Evolutionary conservation across 2,888 invertebrate genomes (phyloP).

Genomic region (Phrixothrix hirtus): DNA sequence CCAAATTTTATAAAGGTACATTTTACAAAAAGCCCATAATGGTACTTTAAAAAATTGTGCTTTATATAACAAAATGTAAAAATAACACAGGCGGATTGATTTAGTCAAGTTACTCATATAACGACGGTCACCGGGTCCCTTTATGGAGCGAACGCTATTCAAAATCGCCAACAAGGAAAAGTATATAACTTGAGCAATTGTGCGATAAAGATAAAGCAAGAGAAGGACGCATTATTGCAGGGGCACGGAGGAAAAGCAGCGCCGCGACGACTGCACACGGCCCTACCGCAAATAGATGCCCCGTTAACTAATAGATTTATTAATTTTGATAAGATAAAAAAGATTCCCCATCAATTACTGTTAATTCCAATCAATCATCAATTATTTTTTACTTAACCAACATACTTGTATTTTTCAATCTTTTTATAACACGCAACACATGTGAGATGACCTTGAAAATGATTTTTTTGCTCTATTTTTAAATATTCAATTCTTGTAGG

Average conservation of each 20-base stretch:
- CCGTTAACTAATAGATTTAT: neutral
- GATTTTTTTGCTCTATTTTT: no score
- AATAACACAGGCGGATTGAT: slow-evolving; percentile 36
- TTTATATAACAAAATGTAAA: slow-evolving; percentile 23
- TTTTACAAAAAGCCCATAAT: slow-evolving; percentile 1
- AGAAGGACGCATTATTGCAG: slow-evolving; percentile 12
- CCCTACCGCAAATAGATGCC: slow-evolving; percentile 22
- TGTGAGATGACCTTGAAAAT: no score
- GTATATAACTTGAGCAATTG: slow-evolving; percentile 6
- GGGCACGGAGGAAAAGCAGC: slow-evolving; percentile 26
- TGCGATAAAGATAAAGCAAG: slow-evolving; percentile 19
- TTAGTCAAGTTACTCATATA: slow-evolving; percentile 41
- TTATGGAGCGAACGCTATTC: slow-evolving; percentile 44
- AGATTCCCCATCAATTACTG: no score
- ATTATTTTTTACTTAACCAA: no score
- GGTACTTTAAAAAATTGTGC: slow-evolving; percentile 3
- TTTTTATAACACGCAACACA: no score
- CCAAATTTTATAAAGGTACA: slow-evolving; percentile 6
- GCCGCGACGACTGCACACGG: slow-evolving; percentile 40
- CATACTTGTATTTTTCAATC: no score
- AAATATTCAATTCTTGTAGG: no score
- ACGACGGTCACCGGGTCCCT: slow-evolving; percentile 38
- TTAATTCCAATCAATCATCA: no score
- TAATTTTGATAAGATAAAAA: slow-evolving; percentile 1
- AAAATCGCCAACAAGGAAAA: slow-evolving; percentile 36